Base-by-base conservation (phyloP, 1,140 invertebrate genomes). In the Papilio dardanus region DNA sequence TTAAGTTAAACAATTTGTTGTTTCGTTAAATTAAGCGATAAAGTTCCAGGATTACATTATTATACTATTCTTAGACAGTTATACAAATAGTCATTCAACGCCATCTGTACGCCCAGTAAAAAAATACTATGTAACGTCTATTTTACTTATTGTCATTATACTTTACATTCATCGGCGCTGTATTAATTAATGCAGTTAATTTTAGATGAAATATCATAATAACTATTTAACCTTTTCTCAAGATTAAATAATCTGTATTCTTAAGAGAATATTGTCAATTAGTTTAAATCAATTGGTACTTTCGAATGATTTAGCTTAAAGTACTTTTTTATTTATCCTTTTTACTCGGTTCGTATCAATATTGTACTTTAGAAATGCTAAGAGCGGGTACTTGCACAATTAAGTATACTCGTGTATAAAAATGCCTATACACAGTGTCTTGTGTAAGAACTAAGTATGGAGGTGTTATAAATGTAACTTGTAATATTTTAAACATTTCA, bases 41-140 rank as follows among this genome's bases (percentile, higher is more conserved):
- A 62, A 62, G 10, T 0, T 16, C 10, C 1, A 28, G 10, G 24
- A 62, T 28, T 14, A 28, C 19, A 24, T 8, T 62, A 12, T 30
- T 24, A 42, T 14, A 16, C 24, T 28, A 30, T 14, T 30, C 21
- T 54, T 54, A 24, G 21, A 19, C n/a, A n/a, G n/a, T n/a, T n/a
- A 28, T 30, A 14, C 3, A 62, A 28, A 62, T 62, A 54, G 24
- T 14, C 24, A 28, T 62, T 28, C 54, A 62, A 62, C 54, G 54
- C 54, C 54, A 62, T 62, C 54, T 62, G 54, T 62, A 28, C 54
- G 54, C 14, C 54, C 54, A 62, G 8, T 62, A 62, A 28, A 62
- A 30, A 12, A 62, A 62, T 28, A 62, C 54, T 30, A 30, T 28
- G 54, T 28, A 16, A 28, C 30, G 54, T 12, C 21, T 28, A 12